A percentile compares a stretch with the other conserved stretches of the same genome.
Evolutionary conservation across 1,140 invertebrate genomes (phyloP).

Genomic region (Sitophilus oryzae): DNA sequence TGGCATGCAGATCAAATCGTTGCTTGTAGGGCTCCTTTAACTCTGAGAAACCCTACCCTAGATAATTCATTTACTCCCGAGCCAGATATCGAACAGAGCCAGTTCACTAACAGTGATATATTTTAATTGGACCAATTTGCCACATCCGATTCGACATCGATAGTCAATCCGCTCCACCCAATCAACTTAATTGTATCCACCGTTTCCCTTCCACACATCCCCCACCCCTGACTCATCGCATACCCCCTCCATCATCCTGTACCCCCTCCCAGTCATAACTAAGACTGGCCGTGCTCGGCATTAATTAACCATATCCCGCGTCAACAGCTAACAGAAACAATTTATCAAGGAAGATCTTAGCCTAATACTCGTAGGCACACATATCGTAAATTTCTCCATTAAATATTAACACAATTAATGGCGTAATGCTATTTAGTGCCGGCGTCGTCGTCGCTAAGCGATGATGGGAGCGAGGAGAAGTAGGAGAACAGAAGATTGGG

Average conservation of each 20-base stretch:
- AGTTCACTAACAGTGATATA: not conserved
- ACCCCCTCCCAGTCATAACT: conserved; percentile 18
- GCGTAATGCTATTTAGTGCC: conserved; percentile 19
- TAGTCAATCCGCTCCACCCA: conserved; percentile 8
- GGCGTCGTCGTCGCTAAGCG: conserved; percentile 8
- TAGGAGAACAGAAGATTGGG: too few relatives aligned
- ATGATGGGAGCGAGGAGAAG: too few relatives aligned
- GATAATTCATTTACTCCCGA: too few relatives aligned
- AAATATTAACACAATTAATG: conserved; percentile 26
- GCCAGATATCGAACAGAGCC: too few relatives aligned
- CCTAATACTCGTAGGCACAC: conserved; percentile 17
- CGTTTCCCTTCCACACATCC: conserved; percentile 15
- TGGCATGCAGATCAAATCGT: too few relatives aligned
- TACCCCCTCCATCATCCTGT: too few relatives aligned
- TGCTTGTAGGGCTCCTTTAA: too few relatives aligned
- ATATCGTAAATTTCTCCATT: conserved; percentile 17
- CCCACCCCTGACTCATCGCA: conserved; percentile 17
- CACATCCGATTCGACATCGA: too few relatives aligned
- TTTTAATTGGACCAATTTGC: too few relatives aligned
- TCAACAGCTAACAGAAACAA: conserved; percentile 25
- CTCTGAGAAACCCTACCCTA: too few relatives aligned
- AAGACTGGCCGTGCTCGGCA: conserved; percentile 16
- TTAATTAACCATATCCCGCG: conserved; percentile 23
- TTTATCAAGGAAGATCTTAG: conserved; percentile 20
- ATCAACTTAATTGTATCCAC: conserved; percentile 23